phyloP scores from a whole-genome alignment of 2,113 vertebrate species.

The Cheirogaleus medius region DNA sequence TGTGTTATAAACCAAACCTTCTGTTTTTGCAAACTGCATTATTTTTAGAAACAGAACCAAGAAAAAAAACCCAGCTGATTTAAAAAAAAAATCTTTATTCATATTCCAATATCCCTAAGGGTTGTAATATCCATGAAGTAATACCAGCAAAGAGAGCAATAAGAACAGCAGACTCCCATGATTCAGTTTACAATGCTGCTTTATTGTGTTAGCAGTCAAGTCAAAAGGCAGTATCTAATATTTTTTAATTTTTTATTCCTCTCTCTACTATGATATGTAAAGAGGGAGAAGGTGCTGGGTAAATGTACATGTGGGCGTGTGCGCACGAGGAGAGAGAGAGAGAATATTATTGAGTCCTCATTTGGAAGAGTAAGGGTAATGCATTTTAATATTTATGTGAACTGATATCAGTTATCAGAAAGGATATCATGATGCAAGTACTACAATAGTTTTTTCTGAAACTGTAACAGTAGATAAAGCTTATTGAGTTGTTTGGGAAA shows the following conservation, averaged over 20 bases:
- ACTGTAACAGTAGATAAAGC: neutral
- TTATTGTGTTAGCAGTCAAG: conserved; percentile 86
- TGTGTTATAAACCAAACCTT: conserved; percentile 95
- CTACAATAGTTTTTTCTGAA: conserved; percentile 31
- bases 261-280: conserved; percentile 65
- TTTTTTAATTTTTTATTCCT: conserved; percentile 84
- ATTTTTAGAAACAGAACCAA: conserved; percentile 91
- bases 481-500: neutral
- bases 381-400: conserved; percentile 73
- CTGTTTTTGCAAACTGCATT: conserved; percentile 94
- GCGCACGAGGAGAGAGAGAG: neutral
- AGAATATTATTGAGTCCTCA: conserved; percentile 53
- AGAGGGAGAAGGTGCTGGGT: conserved; percentile 51
- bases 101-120: conserved; percentile 95
- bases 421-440: conserved; percentile 42
- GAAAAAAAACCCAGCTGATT: conserved; percentile 81
- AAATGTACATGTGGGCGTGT: neutral
- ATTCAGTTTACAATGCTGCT: conserved; percentile 82
- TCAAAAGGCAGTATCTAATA: conserved; percentile 84
- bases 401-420: conserved; percentile 64
- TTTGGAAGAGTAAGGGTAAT: conserved; percentile 66
- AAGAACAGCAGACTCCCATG: conserved; percentile 83
- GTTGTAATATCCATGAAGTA: conserved; percentile 91
- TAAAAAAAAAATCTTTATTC: conserved; percentile 94
- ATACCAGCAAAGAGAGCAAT: conserved; percentile 87